These are phyloP conservation scores for Malurus splendens DNA, from an alignment of 2,797 vertebrate genomes.

Conservation along the genomic window DNA sequence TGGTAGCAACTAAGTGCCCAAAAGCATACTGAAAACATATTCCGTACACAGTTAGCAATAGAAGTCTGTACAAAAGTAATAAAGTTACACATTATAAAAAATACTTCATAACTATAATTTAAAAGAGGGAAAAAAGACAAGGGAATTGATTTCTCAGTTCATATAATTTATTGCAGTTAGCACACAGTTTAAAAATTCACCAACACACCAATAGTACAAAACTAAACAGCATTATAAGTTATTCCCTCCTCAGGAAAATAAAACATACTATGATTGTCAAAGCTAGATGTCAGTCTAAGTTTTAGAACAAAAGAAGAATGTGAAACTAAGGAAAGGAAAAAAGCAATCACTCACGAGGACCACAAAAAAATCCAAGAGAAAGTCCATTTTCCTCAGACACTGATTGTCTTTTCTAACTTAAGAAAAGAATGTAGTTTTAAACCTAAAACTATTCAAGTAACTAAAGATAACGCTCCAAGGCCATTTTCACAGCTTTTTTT, in stretches of 20 bases:
- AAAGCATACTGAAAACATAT: constrained; percentile 60
- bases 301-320: constrained; percentile 83
- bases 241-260: constrained; percentile 97
- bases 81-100: constrained; percentile 64
- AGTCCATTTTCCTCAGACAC: constrained; percentile 88
- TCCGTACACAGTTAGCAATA: constrained; percentile 62
- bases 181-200: constrained; percentile 99
- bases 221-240: constrained; percentile 99
- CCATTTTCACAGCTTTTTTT: constrained; percentile 92
- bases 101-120: constrained; percentile 61
- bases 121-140: constrained; percentile 68
- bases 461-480: constrained; percentile 90
- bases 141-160: constrained; percentile 78
- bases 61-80: constrained; percentile 64
- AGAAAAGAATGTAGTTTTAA: constrained; percentile 78
- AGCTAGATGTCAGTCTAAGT: constrained; percentile 98
- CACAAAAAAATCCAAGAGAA: constrained; percentile 85
- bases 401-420: constrained; percentile 94
- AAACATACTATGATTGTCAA: constrained; percentile 99
- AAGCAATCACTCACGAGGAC: constrained; percentile 79
- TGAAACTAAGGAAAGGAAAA: constrained; percentile 79
- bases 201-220: constrained; percentile 99
- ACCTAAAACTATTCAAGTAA: constrained; percentile 95
- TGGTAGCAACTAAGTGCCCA: constrained; percentile 62
- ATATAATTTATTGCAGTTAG: constrained; percentile 99